Percentiles rank a stretch among this genome's conserved stretches.
phyloP scores from a whole-genome alignment of 2,888 invertebrate genomes.

The Chrysodeixis includens region DNA sequence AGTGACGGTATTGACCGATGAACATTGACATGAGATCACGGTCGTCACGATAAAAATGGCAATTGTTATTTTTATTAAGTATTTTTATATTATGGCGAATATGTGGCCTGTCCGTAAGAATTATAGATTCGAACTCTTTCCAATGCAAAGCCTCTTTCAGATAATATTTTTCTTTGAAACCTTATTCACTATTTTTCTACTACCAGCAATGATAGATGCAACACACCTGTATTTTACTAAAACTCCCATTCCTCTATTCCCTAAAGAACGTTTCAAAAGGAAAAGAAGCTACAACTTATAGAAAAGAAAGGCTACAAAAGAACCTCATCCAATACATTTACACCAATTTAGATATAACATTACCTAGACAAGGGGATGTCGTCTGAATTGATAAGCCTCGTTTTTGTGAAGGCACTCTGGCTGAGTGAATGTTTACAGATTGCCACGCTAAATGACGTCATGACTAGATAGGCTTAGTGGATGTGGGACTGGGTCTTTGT shows the following conservation, averaged over 20 bases:
- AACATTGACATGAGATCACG: conserved; percentile 1
- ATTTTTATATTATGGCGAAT: neutral
- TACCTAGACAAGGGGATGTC: conserved; percentile 11
- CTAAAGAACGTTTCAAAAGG: neutral
- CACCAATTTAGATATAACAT: conserved; percentile 7
- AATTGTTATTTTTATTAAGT: neutral
- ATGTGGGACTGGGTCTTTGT: neutral
- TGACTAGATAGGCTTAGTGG: conserved; percentile 3
- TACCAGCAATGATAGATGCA: too few species aligned
- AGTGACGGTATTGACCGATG: conserved; percentile 1
- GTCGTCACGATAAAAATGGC: neutral
- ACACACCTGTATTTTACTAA: too few species aligned
- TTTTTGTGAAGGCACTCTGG: conserved; percentile 49
- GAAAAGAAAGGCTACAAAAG: neutral
- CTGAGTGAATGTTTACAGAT: conserved; percentile 50
- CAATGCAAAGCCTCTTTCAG: too few species aligned
- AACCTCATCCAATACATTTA: neutral
- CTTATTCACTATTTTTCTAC: too few species aligned
- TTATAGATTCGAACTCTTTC: too few species aligned
- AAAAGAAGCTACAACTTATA: neutral
- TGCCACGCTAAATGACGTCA: conserved; percentile 22
- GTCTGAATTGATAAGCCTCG: conserved; percentile 43
- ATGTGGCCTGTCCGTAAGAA: too few species aligned
- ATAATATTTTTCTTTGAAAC: too few species aligned
- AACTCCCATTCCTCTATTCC: neutral